phyloP scores from a whole-genome alignment of 2,113 vertebrate genomes.

The Equus quagga region DNA sequence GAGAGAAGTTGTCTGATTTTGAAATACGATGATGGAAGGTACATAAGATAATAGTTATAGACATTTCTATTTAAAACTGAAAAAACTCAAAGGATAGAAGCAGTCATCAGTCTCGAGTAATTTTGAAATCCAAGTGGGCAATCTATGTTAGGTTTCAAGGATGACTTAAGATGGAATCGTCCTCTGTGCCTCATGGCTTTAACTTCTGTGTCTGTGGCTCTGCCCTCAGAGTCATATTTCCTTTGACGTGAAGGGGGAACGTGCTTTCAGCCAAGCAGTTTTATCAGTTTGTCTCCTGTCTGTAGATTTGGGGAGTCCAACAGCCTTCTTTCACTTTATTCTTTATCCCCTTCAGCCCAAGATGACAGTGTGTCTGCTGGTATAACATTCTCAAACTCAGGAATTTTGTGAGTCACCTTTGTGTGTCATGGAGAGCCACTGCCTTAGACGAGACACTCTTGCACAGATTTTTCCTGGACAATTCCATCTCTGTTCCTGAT shows the following conservation, averaged over 20 bases:
- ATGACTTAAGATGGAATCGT: not conserved
- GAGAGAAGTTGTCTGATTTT: not conserved
- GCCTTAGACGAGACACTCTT: not conserved
- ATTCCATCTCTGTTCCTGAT: not conserved
- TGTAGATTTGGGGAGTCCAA: not conserved
- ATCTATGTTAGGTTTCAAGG: not conserved
- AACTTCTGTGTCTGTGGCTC: not conserved
- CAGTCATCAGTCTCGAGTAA: not conserved
- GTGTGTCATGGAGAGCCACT: not conserved
- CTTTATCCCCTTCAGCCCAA: not conserved
- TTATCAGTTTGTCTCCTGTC: not conserved
- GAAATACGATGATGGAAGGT: not conserved
- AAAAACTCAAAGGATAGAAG: not conserved
- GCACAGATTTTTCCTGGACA: not conserved
- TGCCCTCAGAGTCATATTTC: not conserved
- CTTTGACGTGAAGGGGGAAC: not conserved
- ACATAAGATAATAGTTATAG: not conserved
- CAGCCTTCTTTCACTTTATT: not conserved
- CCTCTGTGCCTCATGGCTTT: not conserved
- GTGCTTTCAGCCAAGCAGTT: not conserved
- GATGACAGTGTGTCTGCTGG: not conserved
- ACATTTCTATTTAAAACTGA: not conserved
- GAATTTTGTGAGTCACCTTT: not conserved
- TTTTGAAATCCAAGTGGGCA: not conserved
- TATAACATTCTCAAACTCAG: not conserved